A percentile compares a stretch with the other conserved stretches of the same genome.
Conservation (phyloP, 2,113 vertebrate genomes). For the Hippocampus barbouri region DNA sequence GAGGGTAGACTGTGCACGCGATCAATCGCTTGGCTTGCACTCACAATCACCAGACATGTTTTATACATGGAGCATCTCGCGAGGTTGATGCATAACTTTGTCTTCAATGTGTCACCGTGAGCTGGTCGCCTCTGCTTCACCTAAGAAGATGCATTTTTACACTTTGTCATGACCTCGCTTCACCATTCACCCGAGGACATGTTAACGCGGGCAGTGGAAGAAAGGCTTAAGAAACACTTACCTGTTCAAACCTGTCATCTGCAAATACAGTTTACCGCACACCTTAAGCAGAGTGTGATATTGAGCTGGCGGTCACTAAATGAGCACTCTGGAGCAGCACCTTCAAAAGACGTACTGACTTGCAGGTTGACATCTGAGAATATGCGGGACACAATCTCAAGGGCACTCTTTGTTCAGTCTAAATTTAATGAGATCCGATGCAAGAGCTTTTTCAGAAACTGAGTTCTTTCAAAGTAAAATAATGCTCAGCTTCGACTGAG, state of each 20-base stretch:
- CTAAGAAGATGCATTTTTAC: constrained; percentile 9
- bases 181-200: constrained; percentile 1
- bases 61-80: constrained; percentile 28
- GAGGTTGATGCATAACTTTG: constrained; percentile 9
- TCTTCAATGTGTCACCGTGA: not conserved
- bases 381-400: not conserved
- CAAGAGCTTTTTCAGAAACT: not conserved
- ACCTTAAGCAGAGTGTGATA: constrained; percentile 19
- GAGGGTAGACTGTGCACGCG: constrained; percentile 14
- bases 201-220: constrained; percentile 11
- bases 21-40: constrained; percentile 37
- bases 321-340: constrained; percentile 15
- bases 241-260: constrained; percentile 15
- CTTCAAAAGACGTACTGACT: not conserved
- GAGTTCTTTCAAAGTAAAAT: not conserved
- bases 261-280: constrained; percentile 22
- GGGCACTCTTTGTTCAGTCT: not conserved
- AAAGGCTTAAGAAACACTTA: constrained; percentile 15
- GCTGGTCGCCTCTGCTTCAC: not conserved
- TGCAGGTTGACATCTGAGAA: not conserved
- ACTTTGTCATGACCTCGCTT: not conserved
- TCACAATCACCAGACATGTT: constrained; percentile 21
- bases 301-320: constrained; percentile 34
- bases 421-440: too few relatives aligned
- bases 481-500: too few relatives aligned